A percentile compares a stretch with the other conserved stretches of the same genome.
Evolutionary conservation across 2,888 invertebrate species (phyloP).

Genomic region (Rapana venosa): DNA sequence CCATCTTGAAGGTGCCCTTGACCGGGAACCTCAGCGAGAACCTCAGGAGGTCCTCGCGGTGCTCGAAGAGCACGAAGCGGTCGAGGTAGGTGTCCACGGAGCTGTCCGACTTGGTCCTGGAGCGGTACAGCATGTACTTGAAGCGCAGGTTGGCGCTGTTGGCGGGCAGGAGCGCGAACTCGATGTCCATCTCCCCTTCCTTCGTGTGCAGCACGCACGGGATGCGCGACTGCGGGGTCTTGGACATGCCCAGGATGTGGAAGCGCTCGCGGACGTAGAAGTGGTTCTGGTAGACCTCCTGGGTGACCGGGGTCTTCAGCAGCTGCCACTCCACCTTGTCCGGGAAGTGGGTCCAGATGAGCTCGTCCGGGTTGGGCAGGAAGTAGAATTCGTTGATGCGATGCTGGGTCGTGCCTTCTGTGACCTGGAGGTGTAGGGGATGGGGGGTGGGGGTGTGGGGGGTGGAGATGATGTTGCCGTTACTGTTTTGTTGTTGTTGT

Average conservation of each 20-base stretch:
- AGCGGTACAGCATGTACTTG: conserved; percentile 73
- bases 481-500: no score
- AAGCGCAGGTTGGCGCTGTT: conserved; percentile 66
- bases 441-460: no score
- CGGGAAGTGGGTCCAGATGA: conserved; percentile 75
- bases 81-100: conserved; percentile 65
- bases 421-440: conserved; percentile 17
- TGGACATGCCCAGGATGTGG: conserved; percentile 67
- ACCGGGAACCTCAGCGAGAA: conserved; percentile 69
- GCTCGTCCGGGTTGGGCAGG: conserved; percentile 73
- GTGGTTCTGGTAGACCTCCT: conserved; percentile 68
- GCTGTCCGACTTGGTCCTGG: conserved; percentile 51
- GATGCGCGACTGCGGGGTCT: conserved; percentile 54
- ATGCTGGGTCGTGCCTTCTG: conserved; percentile 70
- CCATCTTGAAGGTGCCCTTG: conserved; percentile 73
- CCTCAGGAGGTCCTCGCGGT: conserved; percentile 62
- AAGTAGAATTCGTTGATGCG: conserved; percentile 77
- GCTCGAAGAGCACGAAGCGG: conserved; percentile 73
- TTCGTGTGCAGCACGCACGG: conserved; percentile 63
- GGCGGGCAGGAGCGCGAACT: conserved; percentile 64
- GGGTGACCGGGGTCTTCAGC: conserved; percentile 62
- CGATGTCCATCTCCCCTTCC: conserved; percentile 69
- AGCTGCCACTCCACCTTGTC: conserved; percentile 74
- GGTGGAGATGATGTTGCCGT: no score
- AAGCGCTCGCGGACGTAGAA: conserved; percentile 75